Base-by-base conservation (phyloP, 2,113 vertebrate species). In the Geothlypis trichas region DNA sequence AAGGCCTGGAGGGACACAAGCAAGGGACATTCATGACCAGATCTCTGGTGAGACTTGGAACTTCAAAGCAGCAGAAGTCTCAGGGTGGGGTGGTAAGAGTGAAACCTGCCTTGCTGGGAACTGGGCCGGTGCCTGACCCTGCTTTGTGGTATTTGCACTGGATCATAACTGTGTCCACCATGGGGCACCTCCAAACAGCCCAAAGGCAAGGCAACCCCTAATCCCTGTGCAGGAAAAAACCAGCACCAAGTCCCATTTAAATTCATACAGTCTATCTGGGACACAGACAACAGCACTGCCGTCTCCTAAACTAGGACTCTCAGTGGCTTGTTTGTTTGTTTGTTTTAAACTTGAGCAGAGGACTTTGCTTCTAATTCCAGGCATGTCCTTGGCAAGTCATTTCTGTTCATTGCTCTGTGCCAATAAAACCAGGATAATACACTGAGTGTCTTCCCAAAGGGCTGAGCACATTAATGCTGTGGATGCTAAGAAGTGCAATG, bases 331-430 rank as follows among this genome's bases (percentile, higher is more conserved):
- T 84, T 73, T 91, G 46, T 62, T 69, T 84, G 63, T 87, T 72
- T 90, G 49, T 74, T 88, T 92, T n/a, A 80, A 92, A 84, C 86
- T 87, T n/a, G 47, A 89, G 57, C 55, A 67, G 28, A 90, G 33
- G 61, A 74, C 79, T 93, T 77, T 71, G 47, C n/a, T 93, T 47
- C 75, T 41, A 79, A 93, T 90, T 94, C 75, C 42, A 86, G 61
- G 61, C 74, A 77, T 44, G 69, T 75, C 85, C 65, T 95, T 81
- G 57, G 82, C 79, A 84, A 89, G 54, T 49, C 7, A 63, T 71
- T 92, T 86, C 79, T 86, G 57, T 77, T 84, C 68, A 47, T 52
- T 92, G 80, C 61, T 78, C 65, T 57, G 61, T 75, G 85, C 83
- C 79, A 92, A 61, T 77, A 74, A 81, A 93, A 84, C 27, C 59